Base-by-base conservation (phyloP, 2,888 invertebrate genomes). In the Hydrotaea cyrtoneurina region DNA sequence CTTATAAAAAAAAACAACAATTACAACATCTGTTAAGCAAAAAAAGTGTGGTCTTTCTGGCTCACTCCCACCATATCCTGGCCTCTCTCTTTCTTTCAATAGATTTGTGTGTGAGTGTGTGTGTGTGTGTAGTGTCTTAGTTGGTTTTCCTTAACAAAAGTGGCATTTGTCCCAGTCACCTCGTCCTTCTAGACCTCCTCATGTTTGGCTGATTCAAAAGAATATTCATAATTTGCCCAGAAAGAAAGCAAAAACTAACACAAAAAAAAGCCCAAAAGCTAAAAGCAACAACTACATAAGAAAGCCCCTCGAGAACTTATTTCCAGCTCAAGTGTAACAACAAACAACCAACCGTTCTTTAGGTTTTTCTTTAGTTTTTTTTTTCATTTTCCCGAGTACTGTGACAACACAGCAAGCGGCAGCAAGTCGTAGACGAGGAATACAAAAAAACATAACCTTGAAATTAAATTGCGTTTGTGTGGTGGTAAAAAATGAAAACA, bases 381-480 rank as follows among this genome's bases (percentile, higher is more conserved):
- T 7, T 55, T 55, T 21, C 26, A 11, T 26, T 23, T 23, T 26
- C 13, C 26, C 21, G 23, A 69, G 26, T 10, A 39, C 11, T 39
- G 39, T 69, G 69, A 69, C 69, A 69, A 69, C 69, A 69, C 69
- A 69, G 69, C 69, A 69, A 64, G 64, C 39, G 31, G n/a, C 31
- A 31, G 31, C 31, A 31, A 53, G 36, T 31, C n/a, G 26, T 55
- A 17, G 50, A 26, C 13, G 59, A 26, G 59, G 26, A 55, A 50
- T 62, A 31, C 13, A 74, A 74, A 74, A 74, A 19, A 59, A 57
- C 57, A 59, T 82, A 85, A 82, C 85, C 85, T 85, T 85, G 85
- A 79, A 85, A 77, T 82, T 85, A 43, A 78, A 85, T 81, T 82
- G 73, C 57, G 23, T 73, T 53, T 59, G 19, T 59, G 53, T 62